Evolutionary conservation across 2,888 invertebrate genomes (phyloP).

Genomic region (Hymenopus coronatus): DNA sequence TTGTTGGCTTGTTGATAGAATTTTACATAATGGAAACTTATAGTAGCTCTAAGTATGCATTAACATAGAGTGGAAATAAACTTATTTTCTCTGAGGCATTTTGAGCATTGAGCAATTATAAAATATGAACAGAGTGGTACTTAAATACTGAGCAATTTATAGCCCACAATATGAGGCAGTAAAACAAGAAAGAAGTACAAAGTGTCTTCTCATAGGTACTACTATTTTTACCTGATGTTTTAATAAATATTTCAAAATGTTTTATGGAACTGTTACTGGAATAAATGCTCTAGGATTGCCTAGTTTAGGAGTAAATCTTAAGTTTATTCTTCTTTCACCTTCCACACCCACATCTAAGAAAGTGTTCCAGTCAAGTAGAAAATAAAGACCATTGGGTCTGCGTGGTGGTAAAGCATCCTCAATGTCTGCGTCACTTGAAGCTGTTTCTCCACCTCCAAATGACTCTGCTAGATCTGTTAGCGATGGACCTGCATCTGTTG

Average conservation of each 20-base stretch:
- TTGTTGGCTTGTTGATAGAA: no score
- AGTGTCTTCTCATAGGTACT: not conserved
- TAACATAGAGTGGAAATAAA: no score
- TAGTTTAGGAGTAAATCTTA: constrained; percentile 75
- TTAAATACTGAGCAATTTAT: not conserved
- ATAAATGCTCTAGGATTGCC: constrained; percentile 78
- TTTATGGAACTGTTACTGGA: constrained; percentile 69
- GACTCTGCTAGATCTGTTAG: constrained; percentile 71
- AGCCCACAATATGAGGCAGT: not conserved
- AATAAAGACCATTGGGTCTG: constrained; percentile 76
- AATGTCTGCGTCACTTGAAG: constrained; percentile 48
- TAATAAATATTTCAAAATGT: not conserved
- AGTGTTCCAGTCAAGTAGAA: constrained; percentile 82
- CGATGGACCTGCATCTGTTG: constrained; percentile 46
- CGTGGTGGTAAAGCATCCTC: constrained; percentile 46
- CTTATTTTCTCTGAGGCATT: no score
- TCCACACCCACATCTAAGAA: constrained; percentile 81
- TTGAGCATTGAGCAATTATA: no score
- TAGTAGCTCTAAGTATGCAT: no score
- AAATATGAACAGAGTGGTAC: no score
- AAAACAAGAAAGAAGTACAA: not conserved
- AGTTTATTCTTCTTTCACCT: constrained; percentile 62
- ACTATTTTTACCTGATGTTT: not conserved
- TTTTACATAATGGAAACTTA: no score
- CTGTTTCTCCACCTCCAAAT: constrained; percentile 61